Evolutionary conservation across 2,888 invertebrate genomes (phyloP).

Genomic region (Beris morrisii): DNA sequence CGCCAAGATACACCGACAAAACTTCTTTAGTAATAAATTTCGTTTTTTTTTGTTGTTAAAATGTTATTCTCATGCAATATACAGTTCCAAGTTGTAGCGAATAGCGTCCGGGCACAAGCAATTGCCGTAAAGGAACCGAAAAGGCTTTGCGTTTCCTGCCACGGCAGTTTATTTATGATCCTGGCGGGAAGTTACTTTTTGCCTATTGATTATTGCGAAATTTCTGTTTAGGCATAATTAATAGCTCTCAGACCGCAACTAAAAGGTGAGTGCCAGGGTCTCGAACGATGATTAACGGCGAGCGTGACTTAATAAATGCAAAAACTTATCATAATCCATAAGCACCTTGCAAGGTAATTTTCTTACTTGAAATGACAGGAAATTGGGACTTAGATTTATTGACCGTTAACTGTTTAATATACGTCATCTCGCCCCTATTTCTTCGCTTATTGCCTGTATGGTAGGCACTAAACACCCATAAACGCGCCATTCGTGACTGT

Average conservation of each 20-base stretch:
- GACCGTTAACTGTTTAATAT: too few relatives aligned
- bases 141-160: constrained; percentile 1
- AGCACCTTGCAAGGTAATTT: too few relatives aligned
- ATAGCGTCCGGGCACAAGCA: neutral
- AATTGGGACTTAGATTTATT: too few relatives aligned
- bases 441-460: too few relatives aligned
- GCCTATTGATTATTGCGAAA: constrained; percentile 24
- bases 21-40: constrained; percentile 21
- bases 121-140: neutral
- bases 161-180: constrained; percentile 24
- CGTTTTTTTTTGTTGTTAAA: constrained; percentile 8
- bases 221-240: constrained; percentile 18
- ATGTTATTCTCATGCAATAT: constrained; percentile 26
- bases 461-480: too few relatives aligned
- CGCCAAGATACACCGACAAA: neutral
- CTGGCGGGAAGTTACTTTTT: constrained; percentile 16
- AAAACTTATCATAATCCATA: constrained; percentile 18
- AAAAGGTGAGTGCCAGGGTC: neutral
- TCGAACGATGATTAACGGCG: constrained; percentile 11
- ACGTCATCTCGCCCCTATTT: too few relatives aligned
- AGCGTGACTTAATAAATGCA: constrained; percentile 21
- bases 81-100: constrained; percentile 4
- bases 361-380: too few relatives aligned
- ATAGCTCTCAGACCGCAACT: constrained; percentile 5
- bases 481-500: too few relatives aligned